Conservation (phyloP, 2,888 invertebrate species). For the Bombyx huttoni region DNA sequence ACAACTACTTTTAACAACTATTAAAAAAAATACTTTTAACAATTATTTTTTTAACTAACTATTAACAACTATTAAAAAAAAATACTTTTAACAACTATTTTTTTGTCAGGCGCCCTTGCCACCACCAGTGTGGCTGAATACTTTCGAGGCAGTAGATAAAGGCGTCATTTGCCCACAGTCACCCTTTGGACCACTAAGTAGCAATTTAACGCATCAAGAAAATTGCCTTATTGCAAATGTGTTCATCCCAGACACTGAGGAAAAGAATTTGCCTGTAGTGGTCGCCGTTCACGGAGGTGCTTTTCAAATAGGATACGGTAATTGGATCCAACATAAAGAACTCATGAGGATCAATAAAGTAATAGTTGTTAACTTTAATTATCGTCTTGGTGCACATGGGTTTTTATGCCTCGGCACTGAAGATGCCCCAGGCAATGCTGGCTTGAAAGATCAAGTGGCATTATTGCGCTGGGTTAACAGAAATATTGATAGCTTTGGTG, state of each 20-base stretch:
- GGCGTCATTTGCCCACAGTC: conserved; percentile 22
- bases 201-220: conserved; percentile 13
- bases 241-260: conserved; percentile 30
- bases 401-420: conserved; percentile 25
- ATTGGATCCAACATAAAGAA: conserved; percentile 7
- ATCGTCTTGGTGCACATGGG: conserved; percentile 20
- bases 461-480: conserved; percentile 25
- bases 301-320: conserved; percentile 15
- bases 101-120: conserved; percentile 27
- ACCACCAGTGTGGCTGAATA: conserved; percentile 18
- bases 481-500: conserved; percentile 29
- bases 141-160: conserved; percentile 19
- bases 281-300: conserved; percentile 26
- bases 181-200: not conserved
- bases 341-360: conserved; percentile 16
- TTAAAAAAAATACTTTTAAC: too few relatives aligned
- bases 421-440: conserved; percentile 28
- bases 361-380: conserved; percentile 21
- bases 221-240: conserved; percentile 42
- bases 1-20: too few relatives aligned
- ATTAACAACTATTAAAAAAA: too few relatives aligned
- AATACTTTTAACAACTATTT: too few relatives aligned
- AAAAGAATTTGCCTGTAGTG: conserved; percentile 20
- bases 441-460: conserved; percentile 32
- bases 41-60: too few relatives aligned